These are phyloP conservation scores for Zosterops borbonicus DNA, from an alignment of 2,113 vertebrate genomes.

Conservation along the genomic window DNA sequence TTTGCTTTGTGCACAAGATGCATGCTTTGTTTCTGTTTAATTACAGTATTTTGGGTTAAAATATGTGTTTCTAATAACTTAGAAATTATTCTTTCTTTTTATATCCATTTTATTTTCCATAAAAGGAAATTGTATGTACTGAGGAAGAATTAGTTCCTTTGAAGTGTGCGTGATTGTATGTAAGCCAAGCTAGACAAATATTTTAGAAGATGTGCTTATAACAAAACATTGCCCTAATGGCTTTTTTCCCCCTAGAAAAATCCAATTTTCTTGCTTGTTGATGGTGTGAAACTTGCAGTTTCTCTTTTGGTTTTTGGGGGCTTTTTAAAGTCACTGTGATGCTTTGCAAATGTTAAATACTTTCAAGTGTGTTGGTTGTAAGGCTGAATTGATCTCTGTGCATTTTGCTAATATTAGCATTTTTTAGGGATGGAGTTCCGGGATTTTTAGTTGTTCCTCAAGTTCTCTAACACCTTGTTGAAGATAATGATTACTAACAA, in stretches of 20 bases:
- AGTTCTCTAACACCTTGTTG: not conserved
- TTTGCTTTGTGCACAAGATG: not conserved
- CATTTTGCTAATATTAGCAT: not conserved
- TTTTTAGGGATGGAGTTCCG: not conserved
- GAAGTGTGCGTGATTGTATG: not conserved
- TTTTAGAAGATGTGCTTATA: constrained; percentile 14
- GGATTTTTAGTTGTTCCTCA: not conserved
- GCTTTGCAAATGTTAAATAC: not conserved
- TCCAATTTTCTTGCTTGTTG: not conserved
- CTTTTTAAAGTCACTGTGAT: not conserved
- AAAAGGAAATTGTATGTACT: constrained; percentile 21
- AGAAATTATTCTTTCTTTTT: not conserved
- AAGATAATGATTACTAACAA: not conserved
- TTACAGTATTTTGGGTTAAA: not conserved
- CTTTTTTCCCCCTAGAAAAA: not conserved
- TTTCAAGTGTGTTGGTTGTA: not conserved
- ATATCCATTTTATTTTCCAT: not conserved
- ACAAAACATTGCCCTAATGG: not conserved
- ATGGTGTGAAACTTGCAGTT: not conserved
- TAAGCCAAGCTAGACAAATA: not conserved
- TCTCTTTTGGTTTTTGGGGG: not conserved
- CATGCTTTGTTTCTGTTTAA: not conserved
- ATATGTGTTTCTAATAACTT: not conserved
- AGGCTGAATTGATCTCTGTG: not conserved
- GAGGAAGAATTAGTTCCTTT: constrained; percentile 3